These are phyloP conservation scores for Cephus rjabovi DNA, from an alignment of 2,888 invertebrate genomes.

Conservation along the genomic window DNA sequence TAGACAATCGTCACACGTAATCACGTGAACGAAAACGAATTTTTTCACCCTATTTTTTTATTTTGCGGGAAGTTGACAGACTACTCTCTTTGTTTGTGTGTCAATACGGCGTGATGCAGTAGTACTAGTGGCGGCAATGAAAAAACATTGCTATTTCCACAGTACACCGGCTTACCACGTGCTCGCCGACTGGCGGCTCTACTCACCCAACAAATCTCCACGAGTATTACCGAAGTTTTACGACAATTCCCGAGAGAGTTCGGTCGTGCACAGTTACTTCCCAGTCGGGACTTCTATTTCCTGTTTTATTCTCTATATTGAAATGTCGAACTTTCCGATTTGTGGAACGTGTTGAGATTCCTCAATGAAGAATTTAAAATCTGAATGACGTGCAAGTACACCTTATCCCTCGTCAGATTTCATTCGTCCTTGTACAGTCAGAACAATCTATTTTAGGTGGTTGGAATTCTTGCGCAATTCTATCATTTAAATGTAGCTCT, in stretches of 20 bases:
- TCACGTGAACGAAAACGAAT: constrained; percentile 24
- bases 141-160: constrained; percentile 39
- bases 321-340: neutral
- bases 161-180: constrained; percentile 45
- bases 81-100: neutral
- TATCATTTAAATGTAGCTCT: neutral
- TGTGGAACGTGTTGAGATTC: neutral
- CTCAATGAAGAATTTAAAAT: neutral
- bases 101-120: neutral
- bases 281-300: neutral
- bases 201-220: neutral
- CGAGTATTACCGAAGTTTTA: constrained; percentile 10
- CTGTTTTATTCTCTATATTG: neutral
- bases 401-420: neutral
- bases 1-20: constrained; percentile 18
- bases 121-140: neutral
- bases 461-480: neutral
- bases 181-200: constrained; percentile 42
- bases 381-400: neutral
- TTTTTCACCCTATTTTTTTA: neutral
- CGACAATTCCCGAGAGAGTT: constrained; percentile 12
- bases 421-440: neutral
- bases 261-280: constrained; percentile 15
- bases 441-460: neutral
- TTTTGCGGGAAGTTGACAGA: neutral